phyloP scores from a whole-genome alignment of 2,888 invertebrate genomes.

The Ochropleura leucogaster region DNA sequence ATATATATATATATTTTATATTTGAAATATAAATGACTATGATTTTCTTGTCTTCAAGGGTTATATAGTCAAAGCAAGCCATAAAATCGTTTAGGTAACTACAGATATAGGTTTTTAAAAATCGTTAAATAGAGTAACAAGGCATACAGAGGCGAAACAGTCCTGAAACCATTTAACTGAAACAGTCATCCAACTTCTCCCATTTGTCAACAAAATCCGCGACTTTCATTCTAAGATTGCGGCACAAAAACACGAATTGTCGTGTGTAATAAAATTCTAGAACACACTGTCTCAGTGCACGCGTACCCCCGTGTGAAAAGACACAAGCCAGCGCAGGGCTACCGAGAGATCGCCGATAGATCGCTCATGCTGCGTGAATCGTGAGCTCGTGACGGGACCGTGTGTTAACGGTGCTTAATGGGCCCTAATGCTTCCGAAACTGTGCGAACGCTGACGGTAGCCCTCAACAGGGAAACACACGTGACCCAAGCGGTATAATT shows the following conservation, averaged over 20 bases:
- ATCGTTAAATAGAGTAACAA: neutral
- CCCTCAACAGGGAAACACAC: conserved; percentile 83
- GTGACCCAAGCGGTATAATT: conserved; percentile 86
- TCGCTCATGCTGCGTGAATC: conserved; percentile 85
- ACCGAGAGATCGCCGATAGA: conserved; percentile 88
- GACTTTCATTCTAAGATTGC: conserved; percentile 59
- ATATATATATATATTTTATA: too few species aligned
- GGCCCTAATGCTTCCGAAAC: conserved; percentile 90
- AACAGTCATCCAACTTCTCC: neutral
- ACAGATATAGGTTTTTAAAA: neutral
- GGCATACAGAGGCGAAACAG: too few species aligned
- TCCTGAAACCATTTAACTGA: too few species aligned
- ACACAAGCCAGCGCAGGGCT: conserved; percentile 80
- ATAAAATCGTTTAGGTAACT: neutral
- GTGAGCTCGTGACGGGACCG: conserved; percentile 88
- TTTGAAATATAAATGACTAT: too few species aligned
- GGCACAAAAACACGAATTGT: conserved; percentile 71
- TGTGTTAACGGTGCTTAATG: conserved; percentile 90
- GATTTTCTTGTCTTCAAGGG: neutral
- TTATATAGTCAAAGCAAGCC: neutral
- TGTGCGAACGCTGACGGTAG: conserved; percentile 90
- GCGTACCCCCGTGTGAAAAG: conserved; percentile 86
- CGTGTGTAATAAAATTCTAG: conserved; percentile 76
- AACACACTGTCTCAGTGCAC: conserved; percentile 68
- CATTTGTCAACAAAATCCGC: conserved; percentile 54